A percentile compares a stretch with the other conserved stretches of the same genome.
These are phyloP conservation scores for Anguilla anguilla DNA, from an alignment of 2,797 vertebrate genomes.

Conservation along the genomic window DNA sequence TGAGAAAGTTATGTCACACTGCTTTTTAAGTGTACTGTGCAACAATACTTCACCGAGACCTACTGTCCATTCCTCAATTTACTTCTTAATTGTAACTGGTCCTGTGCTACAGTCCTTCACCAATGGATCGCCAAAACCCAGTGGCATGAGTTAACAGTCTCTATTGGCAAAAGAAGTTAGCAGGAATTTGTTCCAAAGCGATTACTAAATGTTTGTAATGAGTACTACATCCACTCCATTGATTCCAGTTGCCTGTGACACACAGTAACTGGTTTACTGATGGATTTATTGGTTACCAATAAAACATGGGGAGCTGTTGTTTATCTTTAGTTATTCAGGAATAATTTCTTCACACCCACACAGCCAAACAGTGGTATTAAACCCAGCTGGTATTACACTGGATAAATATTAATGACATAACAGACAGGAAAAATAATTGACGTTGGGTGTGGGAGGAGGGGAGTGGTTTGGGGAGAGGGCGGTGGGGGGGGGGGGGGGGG, in stretches of 20 bases:
- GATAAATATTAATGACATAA: background rate
- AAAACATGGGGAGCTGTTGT: constrained; percentile 6
- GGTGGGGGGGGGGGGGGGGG: background rate
- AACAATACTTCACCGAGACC: background rate
- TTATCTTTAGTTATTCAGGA: background rate
- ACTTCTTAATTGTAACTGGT: background rate
- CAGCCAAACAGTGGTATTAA: background rate
- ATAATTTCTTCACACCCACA: background rate
- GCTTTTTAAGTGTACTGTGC: background rate
- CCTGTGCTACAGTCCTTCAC: background rate
- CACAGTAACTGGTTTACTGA: background rate
- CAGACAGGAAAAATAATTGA: background rate
- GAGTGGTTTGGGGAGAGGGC: too few relatives aligned
- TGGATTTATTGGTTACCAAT: constrained; percentile 4
- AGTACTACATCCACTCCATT: background rate
- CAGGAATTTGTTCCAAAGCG: constrained; percentile 2
- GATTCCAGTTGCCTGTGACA: background rate
- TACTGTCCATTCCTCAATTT: background rate
- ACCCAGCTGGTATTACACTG: background rate
- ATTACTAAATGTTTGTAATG: constrained; percentile 1
- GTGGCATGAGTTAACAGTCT: background rate
- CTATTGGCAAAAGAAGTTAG: background rate
- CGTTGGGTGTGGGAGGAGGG: background rate
- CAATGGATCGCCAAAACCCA: background rate
- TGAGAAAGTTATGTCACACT: background rate